Percentiles rank a stretch among this genome's conserved stretches.
Conservation (phyloP, 2,888 invertebrate species). For the Tryphoninae sp. region DNA sequence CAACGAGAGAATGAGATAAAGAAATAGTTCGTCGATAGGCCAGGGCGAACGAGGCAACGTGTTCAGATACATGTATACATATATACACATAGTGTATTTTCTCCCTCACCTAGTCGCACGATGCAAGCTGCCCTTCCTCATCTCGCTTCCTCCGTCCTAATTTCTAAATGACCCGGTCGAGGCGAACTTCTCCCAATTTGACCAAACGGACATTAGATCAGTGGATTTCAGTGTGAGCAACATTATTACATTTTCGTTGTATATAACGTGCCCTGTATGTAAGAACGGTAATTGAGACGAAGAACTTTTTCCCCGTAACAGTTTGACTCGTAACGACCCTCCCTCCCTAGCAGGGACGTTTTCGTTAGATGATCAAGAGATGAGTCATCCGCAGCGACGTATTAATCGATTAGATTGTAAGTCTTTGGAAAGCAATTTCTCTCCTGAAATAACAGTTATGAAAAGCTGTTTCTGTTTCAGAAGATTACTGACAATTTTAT, state of each 20-base stretch:
- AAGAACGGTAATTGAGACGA: slow-evolving; percentile 51
- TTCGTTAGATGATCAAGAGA: slow-evolving; percentile 10
- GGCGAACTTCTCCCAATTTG: slow-evolving; percentile 41
- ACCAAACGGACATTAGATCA: slow-evolving; percentile 40
- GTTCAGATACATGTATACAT: slow-evolving; percentile 8
- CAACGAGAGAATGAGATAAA: slow-evolving; percentile 52
- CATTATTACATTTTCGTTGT: slow-evolving; percentile 35
- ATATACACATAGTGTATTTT: slow-evolving; percentile 24
- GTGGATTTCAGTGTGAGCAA: slow-evolving; percentile 14
- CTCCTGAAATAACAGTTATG: background rate
- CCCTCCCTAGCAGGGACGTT: background rate
- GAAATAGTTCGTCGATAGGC: slow-evolving; percentile 38
- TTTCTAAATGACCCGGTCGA: slow-evolving; percentile 50
- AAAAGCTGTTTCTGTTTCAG: background rate
- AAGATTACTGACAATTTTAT: background rate
- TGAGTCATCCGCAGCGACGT: slow-evolving; percentile 32
- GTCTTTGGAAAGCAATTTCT: background rate
- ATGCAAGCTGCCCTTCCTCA: slow-evolving; percentile 24
- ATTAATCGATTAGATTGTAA: slow-evolving; percentile 25
- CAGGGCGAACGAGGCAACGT: slow-evolving; percentile 35
- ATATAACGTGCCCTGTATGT: slow-evolving; percentile 6
- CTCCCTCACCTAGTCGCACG: slow-evolving; percentile 17
- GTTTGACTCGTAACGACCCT: slow-evolving; percentile 19
- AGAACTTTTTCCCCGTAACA: slow-evolving; percentile 38
- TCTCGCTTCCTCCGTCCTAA: slow-evolving; percentile 39